These are phyloP conservation scores for Python bivittatus DNA, from an alignment of 2,113 vertebrate species.

Conservation along the genomic window DNA sequence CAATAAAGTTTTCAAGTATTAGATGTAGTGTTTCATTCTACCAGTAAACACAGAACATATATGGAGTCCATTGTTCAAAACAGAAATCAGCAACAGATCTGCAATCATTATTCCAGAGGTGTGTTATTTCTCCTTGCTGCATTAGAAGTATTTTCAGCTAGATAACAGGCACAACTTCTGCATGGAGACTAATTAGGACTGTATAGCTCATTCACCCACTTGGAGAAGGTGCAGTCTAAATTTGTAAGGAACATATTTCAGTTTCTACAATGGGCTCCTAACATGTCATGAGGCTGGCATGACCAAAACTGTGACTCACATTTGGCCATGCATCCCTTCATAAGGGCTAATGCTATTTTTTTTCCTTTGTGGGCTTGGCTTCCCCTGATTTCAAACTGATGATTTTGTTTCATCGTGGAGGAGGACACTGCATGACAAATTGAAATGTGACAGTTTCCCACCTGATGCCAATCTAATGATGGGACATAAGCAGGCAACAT, in stretches of 20 bases:
- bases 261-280: background rate
- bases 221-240: background rate
- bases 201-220: background rate
- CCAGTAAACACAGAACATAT: background rate
- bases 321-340: background rate
- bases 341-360: background rate
- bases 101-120: background rate
- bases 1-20: background rate
- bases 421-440: background rate
- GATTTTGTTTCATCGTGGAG: background rate
- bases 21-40: too few relatives aligned
- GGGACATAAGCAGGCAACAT: background rate
- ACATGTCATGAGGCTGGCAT: background rate
- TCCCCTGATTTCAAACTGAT: background rate
- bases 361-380: background rate
- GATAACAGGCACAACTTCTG: background rate
- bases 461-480: background rate
- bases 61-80: background rate
- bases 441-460: background rate
- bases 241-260: background rate
- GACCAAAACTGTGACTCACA: background rate
- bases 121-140: background rate
- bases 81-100: background rate
- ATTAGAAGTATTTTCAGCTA: background rate
- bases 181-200: background rate